These are phyloP conservation scores for Elymnias hypermnestra DNA, from an alignment of 1,140 invertebrate species.

Conservation along the genomic window DNA sequence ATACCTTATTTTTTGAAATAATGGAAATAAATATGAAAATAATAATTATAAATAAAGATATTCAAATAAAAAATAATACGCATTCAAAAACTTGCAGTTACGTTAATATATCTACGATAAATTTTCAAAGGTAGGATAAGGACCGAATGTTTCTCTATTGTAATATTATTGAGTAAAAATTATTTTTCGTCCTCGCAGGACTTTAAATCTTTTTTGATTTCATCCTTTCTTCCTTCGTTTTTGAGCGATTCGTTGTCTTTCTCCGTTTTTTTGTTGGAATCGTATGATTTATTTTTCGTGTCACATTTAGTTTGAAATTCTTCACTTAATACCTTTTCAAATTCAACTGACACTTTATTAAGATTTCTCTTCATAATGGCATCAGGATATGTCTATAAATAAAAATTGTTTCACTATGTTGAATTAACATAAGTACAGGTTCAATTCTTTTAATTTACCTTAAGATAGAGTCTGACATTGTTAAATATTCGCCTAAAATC, in stretches of 20 bases:
- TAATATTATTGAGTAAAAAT: no score
- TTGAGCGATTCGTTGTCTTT: conserved; percentile 40
- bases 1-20: conserved; percentile 13
- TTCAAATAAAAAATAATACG: conserved; percentile 32
- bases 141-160: no score
- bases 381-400: conserved; percentile 63
- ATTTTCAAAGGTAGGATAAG: no score
- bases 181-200: conserved; percentile 35
- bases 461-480: conserved; percentile 66
- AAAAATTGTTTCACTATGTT: neutral
- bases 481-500: conserved; percentile 70
- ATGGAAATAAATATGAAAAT: conserved; percentile 30
- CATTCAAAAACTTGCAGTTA: no score
- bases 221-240: conserved; percentile 32
- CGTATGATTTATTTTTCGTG: conserved; percentile 35
- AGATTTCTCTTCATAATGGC: conserved; percentile 58
- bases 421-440: neutral
- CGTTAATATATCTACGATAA: no score
- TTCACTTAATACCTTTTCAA: conserved; percentile 61
- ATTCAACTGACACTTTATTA: conserved; percentile 59
- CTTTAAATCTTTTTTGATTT: conserved; percentile 32
- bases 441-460: conserved; percentile 37
- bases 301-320: conserved; percentile 59
- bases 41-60: conserved; percentile 40
- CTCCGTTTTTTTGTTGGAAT: conserved; percentile 35